phyloP scores from a whole-genome alignment of 2,888 invertebrate species.

The Himalopsyche kuldschensis region DNA sequence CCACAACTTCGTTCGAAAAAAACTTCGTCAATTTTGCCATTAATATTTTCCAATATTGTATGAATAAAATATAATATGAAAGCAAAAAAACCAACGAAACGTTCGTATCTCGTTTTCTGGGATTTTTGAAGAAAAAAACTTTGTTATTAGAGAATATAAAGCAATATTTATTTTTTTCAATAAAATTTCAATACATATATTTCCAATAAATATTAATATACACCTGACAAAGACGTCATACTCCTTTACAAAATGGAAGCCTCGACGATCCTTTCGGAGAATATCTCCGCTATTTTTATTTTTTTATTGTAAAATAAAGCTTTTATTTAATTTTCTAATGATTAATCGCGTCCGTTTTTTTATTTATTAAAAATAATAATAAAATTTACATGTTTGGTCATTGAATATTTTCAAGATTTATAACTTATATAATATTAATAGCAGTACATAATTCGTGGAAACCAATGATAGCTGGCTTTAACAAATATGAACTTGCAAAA shows the following conservation, averaged over 20 bases:
- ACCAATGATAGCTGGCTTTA: no score
- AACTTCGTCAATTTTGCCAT: conserved; percentile 19
- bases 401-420: no score
- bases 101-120: background rate
- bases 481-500: no score
- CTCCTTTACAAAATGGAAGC: background rate
- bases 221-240: background rate
- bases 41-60: conserved; percentile 19
- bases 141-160: conserved; percentile 4
- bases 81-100: conserved; percentile 11
- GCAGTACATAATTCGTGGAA: no score
- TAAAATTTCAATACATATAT: background rate
- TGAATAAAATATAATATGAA: conserved; percentile 17
- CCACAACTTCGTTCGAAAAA: conserved; percentile 16
- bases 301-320: background rate
- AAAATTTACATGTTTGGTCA: no score
- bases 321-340: background rate
- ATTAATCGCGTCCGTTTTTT: background rate
- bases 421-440: no score
- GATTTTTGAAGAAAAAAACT: conserved; percentile 3
- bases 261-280: background rate
- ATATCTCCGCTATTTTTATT: background rate
- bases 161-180: background rate
- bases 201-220: background rate
- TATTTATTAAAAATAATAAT: background rate